Conservation (phyloP, 37 sponge, comb jelly and placozoan species). For the Spongilla lacustris region DNA sequence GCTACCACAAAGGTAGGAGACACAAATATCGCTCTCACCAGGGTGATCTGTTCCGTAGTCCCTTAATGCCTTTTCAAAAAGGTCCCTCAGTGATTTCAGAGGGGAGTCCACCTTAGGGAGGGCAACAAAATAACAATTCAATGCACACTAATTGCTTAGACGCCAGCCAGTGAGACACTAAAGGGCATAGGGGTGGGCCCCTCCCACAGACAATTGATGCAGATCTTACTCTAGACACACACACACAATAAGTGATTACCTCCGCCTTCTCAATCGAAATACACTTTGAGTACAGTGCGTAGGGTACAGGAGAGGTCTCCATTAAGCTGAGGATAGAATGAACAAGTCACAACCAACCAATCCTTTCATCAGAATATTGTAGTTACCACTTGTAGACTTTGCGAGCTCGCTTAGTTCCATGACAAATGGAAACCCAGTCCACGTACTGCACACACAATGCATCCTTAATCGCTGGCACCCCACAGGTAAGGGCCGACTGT, state of each 20-base stretch:
- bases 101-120: not conserved
- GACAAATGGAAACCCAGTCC: slow-evolving; percentile 44
- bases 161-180: not conserved
- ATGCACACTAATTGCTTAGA: not conserved
- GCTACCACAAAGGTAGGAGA: too few relatives aligned
- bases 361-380: not conserved
- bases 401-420: slow-evolving; percentile 44
- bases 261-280: slow-evolving; percentile 42
- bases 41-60: slow-evolving; percentile 37
- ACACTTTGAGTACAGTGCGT: slow-evolving; percentile 43
- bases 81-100: slow-evolving; percentile 27
- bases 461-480: not conserved
- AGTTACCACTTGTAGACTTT: slow-evolving; percentile 52
- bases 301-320: slow-evolving; percentile 27
- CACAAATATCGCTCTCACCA: slow-evolving; percentile 17
- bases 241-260: slow-evolving; percentile 19
- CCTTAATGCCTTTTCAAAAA: slow-evolving; percentile 33
- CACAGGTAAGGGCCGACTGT: slow-evolving; percentile 25
- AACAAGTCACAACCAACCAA: not conserved
- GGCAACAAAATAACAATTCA: not conserved
- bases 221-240: not conserved
- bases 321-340: slow-evolving; percentile 7
- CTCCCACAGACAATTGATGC: not conserved
- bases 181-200: not conserved
- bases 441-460: slow-evolving; percentile 38